Evolutionary conservation across 2,113 vertebrate species (phyloP), one percentile per base, ranked within the genome.

Genomic region (Oophaga pumilio): DNA sequence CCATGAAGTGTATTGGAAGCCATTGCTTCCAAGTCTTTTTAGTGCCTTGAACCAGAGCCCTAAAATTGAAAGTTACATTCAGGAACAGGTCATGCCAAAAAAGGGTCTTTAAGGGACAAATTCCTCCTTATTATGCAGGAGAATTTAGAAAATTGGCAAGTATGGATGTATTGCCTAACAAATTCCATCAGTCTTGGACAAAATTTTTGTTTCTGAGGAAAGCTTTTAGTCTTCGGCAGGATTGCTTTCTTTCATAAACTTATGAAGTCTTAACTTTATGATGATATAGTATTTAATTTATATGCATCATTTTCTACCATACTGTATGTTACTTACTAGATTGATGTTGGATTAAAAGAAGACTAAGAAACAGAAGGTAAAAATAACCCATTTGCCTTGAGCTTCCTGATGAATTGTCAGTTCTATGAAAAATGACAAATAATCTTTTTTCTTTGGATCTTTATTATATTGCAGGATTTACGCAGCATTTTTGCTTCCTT

Each of bases 401-500:
- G 24, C 49, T 53, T 53, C n/a, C 18, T 73, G 68, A 84, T 84
- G 17, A 84, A 73, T 69, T 73, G 49, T 84, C 17, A 57, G 66
- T 17, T 56, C 66, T 69, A 56, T 73, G n/a, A 73, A 84, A 73
- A 73, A 84, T 56, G 68, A 69, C 68, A 84, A 73, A 57, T 52
- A 52, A 71, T 73, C n/a, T 52, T 73, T 84, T 84, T 71, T 28
- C 24, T 26, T 84, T 56, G 68, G 28, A 43, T 74, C 11, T 71
- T 76, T 18, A 60, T 85, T 76, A 28, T 20, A 43, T 74, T 69
- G 74, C 69, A 85, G 69, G 18, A 85, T 85, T 76, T 76, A 85
- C 69, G 20, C 73, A 77, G 59, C 17, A 52, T 85, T 76, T 77
- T n/a, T 77, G 56, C 73, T n/a, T 77, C 14, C 22, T 77, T 85